A percentile compares a stretch with the other conserved stretches of the same genome.
Evolutionary conservation across 2,113 vertebrate species (phyloP).

Genomic region (Sinocyclocheilus grahami): DNA sequence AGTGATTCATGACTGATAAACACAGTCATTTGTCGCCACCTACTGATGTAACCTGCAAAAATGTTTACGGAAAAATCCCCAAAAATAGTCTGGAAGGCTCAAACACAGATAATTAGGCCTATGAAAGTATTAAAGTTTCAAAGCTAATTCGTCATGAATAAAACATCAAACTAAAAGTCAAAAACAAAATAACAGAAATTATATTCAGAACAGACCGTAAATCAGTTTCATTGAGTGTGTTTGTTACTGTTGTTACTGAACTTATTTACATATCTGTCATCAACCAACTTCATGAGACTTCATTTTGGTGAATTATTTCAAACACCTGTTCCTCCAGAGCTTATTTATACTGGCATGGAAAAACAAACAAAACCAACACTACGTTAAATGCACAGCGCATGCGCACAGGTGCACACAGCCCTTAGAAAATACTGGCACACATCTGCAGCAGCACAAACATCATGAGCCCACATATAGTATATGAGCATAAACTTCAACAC

Average conservation of each 20-base stretch:
- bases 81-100: background rate
- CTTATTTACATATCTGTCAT: background rate
- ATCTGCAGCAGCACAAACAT: background rate
- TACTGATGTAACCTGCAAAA: background rate
- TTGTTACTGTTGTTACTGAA: background rate
- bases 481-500: background rate
- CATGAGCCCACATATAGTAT: too few species aligned
- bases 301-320: background rate
- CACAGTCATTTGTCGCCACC: background rate
- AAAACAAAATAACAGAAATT: background rate
- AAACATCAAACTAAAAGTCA: background rate
- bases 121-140: background rate
- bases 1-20: too few species aligned
- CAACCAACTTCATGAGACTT: background rate
- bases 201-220: background rate
- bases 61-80: background rate
- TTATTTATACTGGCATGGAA: background rate
- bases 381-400: background rate
- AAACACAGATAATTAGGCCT: background rate
- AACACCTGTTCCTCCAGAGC: slow-evolving; percentile 12
- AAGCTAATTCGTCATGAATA: background rate
- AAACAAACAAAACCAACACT: slow-evolving; percentile 19
- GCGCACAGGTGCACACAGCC: background rate
- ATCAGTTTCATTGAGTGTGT: background rate
- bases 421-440: background rate